Conservation (phyloP, 2,797 vertebrate species). For the Perodicticus potto region DNA sequence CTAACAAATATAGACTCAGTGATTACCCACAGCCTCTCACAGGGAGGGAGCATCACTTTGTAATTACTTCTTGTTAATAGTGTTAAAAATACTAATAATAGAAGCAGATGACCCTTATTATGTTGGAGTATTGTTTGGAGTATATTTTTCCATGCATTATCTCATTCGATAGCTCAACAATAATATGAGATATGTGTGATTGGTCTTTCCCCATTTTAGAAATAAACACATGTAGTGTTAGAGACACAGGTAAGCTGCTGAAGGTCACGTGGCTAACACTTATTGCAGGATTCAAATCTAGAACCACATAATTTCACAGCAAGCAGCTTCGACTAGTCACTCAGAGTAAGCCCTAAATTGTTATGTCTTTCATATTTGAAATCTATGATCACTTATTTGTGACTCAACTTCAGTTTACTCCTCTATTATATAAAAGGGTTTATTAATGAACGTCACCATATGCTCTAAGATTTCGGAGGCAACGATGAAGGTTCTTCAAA, state of each 20-base stretch:
- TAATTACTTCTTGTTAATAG: constrained; percentile 17
- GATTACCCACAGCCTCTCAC: constrained; percentile 33
- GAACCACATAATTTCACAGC: not conserved
- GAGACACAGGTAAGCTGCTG: not conserved
- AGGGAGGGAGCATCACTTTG: not conserved
- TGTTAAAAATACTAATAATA: constrained; percentile 50
- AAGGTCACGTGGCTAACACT: not conserved
- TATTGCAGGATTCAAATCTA: not conserved
- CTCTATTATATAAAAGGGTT: not conserved
- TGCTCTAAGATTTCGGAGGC: not conserved
- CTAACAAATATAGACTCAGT: constrained; percentile 3
- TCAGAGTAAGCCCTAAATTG: not conserved
- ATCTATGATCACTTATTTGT: not conserved
- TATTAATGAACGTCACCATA: not conserved
- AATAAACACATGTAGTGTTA: not conserved
- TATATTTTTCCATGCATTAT: not conserved
- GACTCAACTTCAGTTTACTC: not conserved
- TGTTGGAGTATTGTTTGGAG: not conserved
- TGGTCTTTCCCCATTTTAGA: not conserved
- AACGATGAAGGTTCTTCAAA: not conserved
- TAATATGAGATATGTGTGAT: not conserved
- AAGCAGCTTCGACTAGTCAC: not conserved
- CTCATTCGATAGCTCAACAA: not conserved
- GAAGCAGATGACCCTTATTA: constrained; percentile 15
- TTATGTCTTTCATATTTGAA: constrained; percentile 27